Conservation (phyloP, 2,113 vertebrate genomes). For the Pandion haliaetus region DNA sequence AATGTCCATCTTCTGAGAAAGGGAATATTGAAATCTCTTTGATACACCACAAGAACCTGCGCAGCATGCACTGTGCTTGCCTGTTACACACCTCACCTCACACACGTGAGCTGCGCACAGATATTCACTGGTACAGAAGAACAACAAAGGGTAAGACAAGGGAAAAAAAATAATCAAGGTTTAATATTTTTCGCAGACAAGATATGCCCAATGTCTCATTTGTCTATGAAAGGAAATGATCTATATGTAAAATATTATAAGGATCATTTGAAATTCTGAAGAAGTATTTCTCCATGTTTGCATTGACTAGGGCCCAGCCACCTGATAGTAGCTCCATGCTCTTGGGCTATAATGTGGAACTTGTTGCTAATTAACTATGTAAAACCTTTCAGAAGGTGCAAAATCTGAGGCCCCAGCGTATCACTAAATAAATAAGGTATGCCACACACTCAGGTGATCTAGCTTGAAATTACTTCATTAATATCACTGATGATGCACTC, state of each 20-base stretch:
- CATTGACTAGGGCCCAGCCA: fast-evolving
- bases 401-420: neutral
- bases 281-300: neutral
- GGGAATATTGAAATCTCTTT: neutral
- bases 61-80: neutral
- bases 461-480: neutral
- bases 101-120: fast-evolving
- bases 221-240: neutral
- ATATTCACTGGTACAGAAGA: neutral
- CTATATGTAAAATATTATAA: neutral
- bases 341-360: neutral
- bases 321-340: neutral
- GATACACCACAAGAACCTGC: neutral
- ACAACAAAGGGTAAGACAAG: neutral
- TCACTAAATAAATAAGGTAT: neutral
- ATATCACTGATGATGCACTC: neutral
- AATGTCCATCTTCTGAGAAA: neutral
- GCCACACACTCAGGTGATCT: neutral
- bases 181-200: neutral
- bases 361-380: neutral
- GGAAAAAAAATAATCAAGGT: neutral
- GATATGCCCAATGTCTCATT: neutral
- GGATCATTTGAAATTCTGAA: neutral
- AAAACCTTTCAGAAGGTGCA: neutral
- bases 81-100: neutral